Conservation (phyloP, 2,113 vertebrate species). For the Mastomys natalensis region DNA sequence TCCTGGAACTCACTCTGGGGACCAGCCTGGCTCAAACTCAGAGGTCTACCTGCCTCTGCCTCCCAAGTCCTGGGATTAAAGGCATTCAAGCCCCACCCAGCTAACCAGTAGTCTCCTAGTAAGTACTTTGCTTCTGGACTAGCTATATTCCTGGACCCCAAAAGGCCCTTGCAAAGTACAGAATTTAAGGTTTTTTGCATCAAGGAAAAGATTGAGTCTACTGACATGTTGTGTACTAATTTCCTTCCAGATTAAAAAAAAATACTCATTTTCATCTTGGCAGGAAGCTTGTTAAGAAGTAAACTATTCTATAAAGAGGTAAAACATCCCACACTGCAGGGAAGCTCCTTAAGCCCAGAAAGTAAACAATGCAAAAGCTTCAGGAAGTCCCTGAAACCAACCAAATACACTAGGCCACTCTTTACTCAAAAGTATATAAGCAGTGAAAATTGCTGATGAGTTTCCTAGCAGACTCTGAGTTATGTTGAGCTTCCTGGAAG, state of each 20-base stretch:
- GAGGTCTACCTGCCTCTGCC: not conserved
- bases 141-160: not conserved
- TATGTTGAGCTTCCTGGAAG: not conserved
- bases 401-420: not conserved
- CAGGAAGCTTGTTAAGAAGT: not conserved
- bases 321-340: not conserved
- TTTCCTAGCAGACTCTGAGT: not conserved
- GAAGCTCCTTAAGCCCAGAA: not conserved
- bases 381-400: not conserved
- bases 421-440: not conserved
- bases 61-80: not conserved
- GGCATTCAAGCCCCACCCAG: not conserved
- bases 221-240: not conserved
- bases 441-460: not conserved
- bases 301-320: not conserved
- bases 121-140: not conserved
- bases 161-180: not conserved
- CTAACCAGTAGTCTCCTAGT: not conserved
- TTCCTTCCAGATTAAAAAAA: not conserved
- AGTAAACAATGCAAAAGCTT: not conserved
- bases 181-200: not conserved
- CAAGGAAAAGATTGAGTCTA: not conserved
- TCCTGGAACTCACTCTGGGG: not conserved
- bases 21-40: not conserved
- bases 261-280: not conserved